Percentiles rank a stretch among this genome's conserved stretches.
These are phyloP conservation scores for Ferrisia virgata DNA, from an alignment of 2,888 invertebrate genomes.

Conservation along the genomic window DNA sequence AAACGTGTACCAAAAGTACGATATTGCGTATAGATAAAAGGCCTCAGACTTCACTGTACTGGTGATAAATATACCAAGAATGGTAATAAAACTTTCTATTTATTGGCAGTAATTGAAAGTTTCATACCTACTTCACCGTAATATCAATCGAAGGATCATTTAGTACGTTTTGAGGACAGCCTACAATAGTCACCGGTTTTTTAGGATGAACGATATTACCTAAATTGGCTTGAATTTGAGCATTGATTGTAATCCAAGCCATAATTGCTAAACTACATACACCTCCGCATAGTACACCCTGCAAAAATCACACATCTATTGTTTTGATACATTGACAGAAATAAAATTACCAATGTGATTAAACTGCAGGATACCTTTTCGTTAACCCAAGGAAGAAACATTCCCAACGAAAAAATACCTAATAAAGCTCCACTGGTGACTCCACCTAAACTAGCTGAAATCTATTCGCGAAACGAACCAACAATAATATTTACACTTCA, in stretches of 20 bases:
- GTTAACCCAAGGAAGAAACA: constrained; percentile 51
- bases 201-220: neutral
- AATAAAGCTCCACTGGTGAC: constrained; percentile 51
- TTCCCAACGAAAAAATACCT: constrained; percentile 51
- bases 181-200: neutral
- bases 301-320: neutral
- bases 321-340: too few relatives aligned
- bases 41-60: neutral
- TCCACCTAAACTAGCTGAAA: constrained; percentile 50
- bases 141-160: neutral
- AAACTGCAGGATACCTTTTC: constrained; percentile 50
- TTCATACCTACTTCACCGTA: neutral
- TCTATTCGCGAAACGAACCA: constrained; percentile 49
- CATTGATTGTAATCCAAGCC: neutral
- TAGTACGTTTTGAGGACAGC: neutral
- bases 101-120: neutral
- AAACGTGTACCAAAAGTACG: neutral
- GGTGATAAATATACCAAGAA: neutral
- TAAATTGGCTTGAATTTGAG: neutral
- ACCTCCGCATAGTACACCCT: neutral
- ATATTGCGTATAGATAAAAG: neutral
- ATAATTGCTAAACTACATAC: neutral
- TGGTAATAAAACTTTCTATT: neutral
- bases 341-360: too few relatives aligned
- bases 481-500: too few relatives aligned